Evolutionary conservation across 2,113 vertebrate genomes (phyloP).

Genomic region (Megaleporinus macrocephalus): DNA sequence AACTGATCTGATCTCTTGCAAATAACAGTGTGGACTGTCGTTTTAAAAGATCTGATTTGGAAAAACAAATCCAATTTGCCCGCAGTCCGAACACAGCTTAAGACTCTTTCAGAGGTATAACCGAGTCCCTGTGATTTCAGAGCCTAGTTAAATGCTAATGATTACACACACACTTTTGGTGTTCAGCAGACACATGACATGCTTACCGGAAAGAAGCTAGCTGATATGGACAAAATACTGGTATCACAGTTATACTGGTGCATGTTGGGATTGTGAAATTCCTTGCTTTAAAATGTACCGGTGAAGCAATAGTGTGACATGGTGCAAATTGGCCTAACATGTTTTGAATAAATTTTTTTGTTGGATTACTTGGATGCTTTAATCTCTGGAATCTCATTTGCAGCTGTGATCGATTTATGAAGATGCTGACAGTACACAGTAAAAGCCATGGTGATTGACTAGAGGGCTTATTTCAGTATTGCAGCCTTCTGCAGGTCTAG

Average conservation of each 20-base stretch:
- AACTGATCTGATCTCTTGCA: no score
- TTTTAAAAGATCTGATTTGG: no score
- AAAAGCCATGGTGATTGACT: neutral
- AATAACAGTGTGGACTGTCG: no score
- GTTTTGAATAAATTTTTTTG: neutral
- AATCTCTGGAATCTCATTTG: no score
- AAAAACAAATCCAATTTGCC: no score
- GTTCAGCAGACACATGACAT: neutral
- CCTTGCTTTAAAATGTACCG: neutral
- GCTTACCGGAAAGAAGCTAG: neutral
- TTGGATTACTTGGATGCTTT: neutral
- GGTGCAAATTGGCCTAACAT: neutral
- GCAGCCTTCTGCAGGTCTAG: neutral
- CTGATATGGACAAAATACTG: neutral
- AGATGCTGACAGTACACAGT: no score
- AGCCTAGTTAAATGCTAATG: neutral
- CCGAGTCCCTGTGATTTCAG: neutral
- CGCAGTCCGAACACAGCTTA: no score
- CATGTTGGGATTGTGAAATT: neutral
- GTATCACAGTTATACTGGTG: neutral
- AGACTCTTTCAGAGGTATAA: neutral
- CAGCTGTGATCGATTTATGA: neutral
- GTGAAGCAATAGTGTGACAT: neutral
- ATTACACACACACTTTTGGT: neutral
- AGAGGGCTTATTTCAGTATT: neutral